Evolutionary conservation across 2,797 vertebrate genomes (phyloP).

Genomic region (Schizothorax lantsangensis): DNA sequence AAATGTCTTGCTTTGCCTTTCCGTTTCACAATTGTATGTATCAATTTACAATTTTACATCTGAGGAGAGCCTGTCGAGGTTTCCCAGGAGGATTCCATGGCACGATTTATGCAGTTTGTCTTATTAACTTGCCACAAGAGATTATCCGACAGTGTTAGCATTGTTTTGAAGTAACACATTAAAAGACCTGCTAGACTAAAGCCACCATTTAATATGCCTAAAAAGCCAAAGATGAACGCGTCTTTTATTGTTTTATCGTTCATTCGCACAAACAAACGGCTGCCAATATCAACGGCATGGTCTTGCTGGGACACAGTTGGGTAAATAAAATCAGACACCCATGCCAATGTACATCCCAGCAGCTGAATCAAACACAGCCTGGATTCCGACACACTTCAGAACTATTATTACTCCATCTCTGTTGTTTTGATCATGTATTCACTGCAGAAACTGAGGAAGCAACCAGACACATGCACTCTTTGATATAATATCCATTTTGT

Average conservation of each 20-base stretch:
- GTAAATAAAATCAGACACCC: slow-evolving; percentile 38
- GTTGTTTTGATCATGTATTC: slow-evolving; percentile 33
- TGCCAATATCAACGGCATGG: slow-evolving; percentile 22
- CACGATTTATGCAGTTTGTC: slow-evolving; percentile 22
- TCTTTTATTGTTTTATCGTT: slow-evolving; percentile 6
- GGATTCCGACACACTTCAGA: slow-evolving; percentile 36
- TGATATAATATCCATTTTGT: slow-evolving; percentile 52
- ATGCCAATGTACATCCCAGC: slow-evolving; percentile 23
- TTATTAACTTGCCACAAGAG: slow-evolving; percentile 25
- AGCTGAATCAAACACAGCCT: slow-evolving; percentile 25
- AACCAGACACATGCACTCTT: slow-evolving; percentile 39
- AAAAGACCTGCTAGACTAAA: slow-evolving; percentile 16
- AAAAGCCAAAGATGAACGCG: not conserved
- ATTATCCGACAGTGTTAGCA: slow-evolving; percentile 14
- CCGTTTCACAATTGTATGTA: not conserved
- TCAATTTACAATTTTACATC: slow-evolving; percentile 36
- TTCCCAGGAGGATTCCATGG: slow-evolving; percentile 15
- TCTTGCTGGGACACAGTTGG: slow-evolving; percentile 29
- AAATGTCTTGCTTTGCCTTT: slow-evolving; percentile 25
- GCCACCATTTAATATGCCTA: not conserved
- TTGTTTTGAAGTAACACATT: slow-evolving; percentile 20
- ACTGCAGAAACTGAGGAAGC: slow-evolving; percentile 9
- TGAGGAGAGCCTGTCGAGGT: slow-evolving; percentile 3
- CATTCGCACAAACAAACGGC: slow-evolving; percentile 3
- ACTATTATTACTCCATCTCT: slow-evolving; percentile 4